phyloP scores from a whole-genome alignment of 2,888 invertebrate species.

The Pristionchus japonicus region DNA sequence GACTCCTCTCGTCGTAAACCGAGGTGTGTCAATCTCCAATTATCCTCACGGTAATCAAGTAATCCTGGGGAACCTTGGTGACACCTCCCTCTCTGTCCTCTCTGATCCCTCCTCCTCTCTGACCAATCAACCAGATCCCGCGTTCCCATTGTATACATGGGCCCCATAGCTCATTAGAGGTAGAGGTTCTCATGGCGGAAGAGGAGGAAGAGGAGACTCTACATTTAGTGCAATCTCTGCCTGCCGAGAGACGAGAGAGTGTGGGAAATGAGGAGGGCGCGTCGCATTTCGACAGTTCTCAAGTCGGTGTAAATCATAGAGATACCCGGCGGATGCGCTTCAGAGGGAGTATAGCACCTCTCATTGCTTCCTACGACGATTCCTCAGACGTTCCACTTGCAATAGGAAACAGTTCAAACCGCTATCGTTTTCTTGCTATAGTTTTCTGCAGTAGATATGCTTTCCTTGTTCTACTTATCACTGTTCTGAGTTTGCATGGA shows the following conservation, averaged over 20 bases:
- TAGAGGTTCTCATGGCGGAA: not conserved
- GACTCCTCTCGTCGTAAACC: not conserved
- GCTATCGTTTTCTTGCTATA: not conserved
- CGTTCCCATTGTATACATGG: not conserved
- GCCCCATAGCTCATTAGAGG: not conserved
- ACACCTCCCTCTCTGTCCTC: not conserved
- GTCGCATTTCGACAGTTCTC: not conserved
- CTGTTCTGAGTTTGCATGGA: too few relatives aligned
- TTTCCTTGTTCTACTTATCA: too few relatives aligned
- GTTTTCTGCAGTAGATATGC: not conserved
- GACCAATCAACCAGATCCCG: constrained; percentile 2
- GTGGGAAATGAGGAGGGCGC: not conserved
- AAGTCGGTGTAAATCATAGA: not conserved
- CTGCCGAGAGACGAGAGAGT: not conserved
- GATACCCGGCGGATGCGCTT: not conserved
- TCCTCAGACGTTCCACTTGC: not conserved
- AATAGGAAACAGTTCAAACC: not conserved
- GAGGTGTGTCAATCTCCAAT: constrained; percentile 21
- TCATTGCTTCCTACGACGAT: not conserved
- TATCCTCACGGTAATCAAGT: constrained; percentile 2
- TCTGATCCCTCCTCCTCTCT: not conserved
- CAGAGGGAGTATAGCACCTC: not conserved
- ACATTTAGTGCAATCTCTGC: not conserved
- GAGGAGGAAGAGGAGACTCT: not conserved
- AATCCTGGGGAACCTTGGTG: constrained; percentile 24